Conservation (phyloP, 1,140 invertebrate species). For the Babylonia areolata region DNA sequence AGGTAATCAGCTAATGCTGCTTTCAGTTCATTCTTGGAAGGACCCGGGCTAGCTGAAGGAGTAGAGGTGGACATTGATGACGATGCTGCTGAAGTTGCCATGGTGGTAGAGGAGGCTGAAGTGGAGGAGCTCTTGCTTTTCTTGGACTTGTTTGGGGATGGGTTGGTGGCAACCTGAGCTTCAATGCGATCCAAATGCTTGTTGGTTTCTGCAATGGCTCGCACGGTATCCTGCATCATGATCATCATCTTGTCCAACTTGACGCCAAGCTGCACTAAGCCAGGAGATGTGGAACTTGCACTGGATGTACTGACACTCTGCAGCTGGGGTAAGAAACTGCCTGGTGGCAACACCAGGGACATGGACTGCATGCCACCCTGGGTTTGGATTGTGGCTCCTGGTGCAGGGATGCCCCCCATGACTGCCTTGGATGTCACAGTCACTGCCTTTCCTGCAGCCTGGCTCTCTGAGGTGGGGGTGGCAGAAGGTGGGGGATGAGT, state of each 20-base stretch:
- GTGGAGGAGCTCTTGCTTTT: conserved; percentile 25
- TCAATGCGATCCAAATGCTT: conserved; percentile 46
- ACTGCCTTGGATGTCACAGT: conserved; percentile 15
- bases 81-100: conserved; percentile 21
- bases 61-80: neutral
- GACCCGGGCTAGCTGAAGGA: conserved; percentile 19
- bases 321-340: conserved; percentile 44
- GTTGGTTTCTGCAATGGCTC: conserved; percentile 39
- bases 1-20: conserved; percentile 48
- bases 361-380: conserved; percentile 41
- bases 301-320: conserved; percentile 6
- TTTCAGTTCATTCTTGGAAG: conserved; percentile 44
- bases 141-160: conserved; percentile 22
- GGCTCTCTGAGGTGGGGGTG: conserved; percentile 40
- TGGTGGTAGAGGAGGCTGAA: conserved; percentile 20
- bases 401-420: conserved; percentile 13
- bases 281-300: neutral
- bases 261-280: conserved; percentile 37
- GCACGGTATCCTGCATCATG: conserved; percentile 42
- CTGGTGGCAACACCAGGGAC: conserved; percentile 45
- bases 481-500: conserved; percentile 28
- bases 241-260: conserved; percentile 46
- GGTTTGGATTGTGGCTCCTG: conserved; percentile 32
- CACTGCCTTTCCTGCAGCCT: conserved; percentile 30
- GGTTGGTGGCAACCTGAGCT: conserved; percentile 29